Conservation (phyloP, 2,113 vertebrate species). For the Cyanoramphus novaezelandiae region DNA sequence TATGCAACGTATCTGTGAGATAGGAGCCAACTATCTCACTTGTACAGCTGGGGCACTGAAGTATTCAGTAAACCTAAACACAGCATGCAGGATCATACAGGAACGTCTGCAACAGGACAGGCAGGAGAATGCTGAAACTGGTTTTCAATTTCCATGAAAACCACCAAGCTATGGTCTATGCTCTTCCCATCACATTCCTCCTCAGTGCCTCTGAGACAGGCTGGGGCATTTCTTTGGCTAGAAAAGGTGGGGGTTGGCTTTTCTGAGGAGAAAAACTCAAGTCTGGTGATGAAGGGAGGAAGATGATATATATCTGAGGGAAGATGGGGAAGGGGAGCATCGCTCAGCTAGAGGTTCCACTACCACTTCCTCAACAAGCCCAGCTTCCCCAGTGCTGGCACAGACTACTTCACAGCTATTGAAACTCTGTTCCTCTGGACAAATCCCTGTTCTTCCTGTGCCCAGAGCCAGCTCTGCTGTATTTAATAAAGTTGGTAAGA, state of each 20-base stretch:
- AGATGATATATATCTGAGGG: not conserved
- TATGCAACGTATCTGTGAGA: not conserved
- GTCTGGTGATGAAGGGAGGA: not conserved
- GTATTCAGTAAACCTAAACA: not conserved
- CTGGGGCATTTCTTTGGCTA: not conserved
- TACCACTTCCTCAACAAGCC: not conserved
- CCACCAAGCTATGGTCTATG: not conserved
- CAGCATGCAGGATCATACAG: not conserved
- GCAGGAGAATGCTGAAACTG: not conserved
- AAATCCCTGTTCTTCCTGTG: not conserved
- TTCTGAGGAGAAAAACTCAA: not conserved
- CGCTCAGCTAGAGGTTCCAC: not conserved
- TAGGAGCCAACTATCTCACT: not conserved
- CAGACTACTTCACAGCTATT: not conserved
- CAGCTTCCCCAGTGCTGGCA: not conserved
- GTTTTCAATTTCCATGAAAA: not conserved
- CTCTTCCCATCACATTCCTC: not conserved
- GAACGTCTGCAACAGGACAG: not conserved
- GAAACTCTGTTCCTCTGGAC: not conserved
- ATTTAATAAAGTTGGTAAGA: not conserved
- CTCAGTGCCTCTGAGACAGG: not conserved
- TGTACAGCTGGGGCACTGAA: not conserved
- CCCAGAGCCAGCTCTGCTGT: not conserved
- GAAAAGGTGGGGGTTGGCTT: not conserved
- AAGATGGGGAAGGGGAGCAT: not conserved